Percentiles rank a stretch among this genome's conserved stretches.
Conservation (phyloP, 2,797 vertebrate genomes). For the Synaphobranchus kaupii region DNA sequence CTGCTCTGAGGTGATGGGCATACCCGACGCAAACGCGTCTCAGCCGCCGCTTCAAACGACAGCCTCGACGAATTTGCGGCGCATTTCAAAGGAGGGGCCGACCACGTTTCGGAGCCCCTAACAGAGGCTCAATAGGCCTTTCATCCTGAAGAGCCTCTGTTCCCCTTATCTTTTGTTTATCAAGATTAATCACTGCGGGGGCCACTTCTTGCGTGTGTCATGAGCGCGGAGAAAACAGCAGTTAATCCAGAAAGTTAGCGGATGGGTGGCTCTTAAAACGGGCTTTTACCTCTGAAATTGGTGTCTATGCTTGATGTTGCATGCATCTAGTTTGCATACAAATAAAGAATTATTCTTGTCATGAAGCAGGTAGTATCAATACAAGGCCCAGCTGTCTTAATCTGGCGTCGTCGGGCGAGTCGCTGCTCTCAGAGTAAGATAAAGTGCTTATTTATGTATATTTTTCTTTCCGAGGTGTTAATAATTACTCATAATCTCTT, state of each 20-base stretch:
- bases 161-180: slow-evolving; percentile 92
- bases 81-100: slow-evolving; percentile 59
- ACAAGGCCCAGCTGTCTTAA: slow-evolving; percentile 99
- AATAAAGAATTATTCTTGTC: slow-evolving; percentile 99
- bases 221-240: slow-evolving; percentile 91
- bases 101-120: slow-evolving; percentile 70
- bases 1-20: not conserved
- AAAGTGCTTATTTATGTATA: slow-evolving; percentile 83
- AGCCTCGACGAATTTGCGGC: not conserved
- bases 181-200: slow-evolving; percentile 98
- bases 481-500: slow-evolving; percentile 90
- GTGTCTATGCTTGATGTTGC: slow-evolving; percentile 96
- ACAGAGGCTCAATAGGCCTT: slow-evolving; percentile 81
- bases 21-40: slow-evolving; percentile 5
- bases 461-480: slow-evolving; percentile 90
- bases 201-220: slow-evolving; percentile 84
- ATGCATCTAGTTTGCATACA: slow-evolving; percentile 99
- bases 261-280: slow-evolving; percentile 99
- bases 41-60: not conserved
- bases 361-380: slow-evolving; percentile 99
- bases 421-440: slow-evolving; percentile 95
- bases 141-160: slow-evolving; percentile 81
- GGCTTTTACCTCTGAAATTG: slow-evolving; percentile 99
- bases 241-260: slow-evolving; percentile 99
- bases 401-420: slow-evolving; percentile 94